These are phyloP conservation scores for Tiliqua scincoides DNA, from an alignment of 2,113 vertebrate species.

Conservation along the genomic window DNA sequence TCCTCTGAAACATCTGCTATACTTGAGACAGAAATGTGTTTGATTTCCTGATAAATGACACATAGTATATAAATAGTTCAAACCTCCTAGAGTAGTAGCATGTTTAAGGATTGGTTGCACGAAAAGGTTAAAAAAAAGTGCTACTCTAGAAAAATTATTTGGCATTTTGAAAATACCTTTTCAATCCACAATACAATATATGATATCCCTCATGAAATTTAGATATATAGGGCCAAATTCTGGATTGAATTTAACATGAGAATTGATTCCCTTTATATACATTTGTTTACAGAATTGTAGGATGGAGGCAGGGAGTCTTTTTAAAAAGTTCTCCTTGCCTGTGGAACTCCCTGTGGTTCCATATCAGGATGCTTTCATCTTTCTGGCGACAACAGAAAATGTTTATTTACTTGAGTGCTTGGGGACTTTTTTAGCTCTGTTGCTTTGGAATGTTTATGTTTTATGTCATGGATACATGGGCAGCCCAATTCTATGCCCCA, in stretches of 20 bases:
- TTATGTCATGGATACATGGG: too few relatives aligned
- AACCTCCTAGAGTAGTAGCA: slow-evolving; percentile 8
- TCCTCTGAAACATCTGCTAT: slow-evolving; percentile 39
- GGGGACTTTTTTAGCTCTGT: too few relatives aligned
- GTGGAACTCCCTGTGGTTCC: too few relatives aligned
- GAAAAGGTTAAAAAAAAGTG: slow-evolving; percentile 61
- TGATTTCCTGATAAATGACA: slow-evolving; percentile 21
- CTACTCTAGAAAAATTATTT: slow-evolving; percentile 47
- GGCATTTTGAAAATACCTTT: slow-evolving; percentile 62
- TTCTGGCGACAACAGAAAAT: too few relatives aligned
- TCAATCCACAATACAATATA: slow-evolving; percentile 61
- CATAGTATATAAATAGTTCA: slow-evolving; percentile 47
- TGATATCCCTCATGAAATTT: slow-evolving; percentile 61
- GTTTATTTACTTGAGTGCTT: too few relatives aligned
- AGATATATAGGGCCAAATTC: slow-evolving; percentile 46
- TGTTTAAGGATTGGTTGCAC: slow-evolving; percentile 57
- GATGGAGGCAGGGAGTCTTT: background rate
- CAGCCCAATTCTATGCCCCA: too few relatives aligned
- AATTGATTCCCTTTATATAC: slow-evolving; percentile 51
- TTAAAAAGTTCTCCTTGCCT: background rate
- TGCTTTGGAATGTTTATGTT: too few relatives aligned
- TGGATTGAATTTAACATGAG: slow-evolving; percentile 52
- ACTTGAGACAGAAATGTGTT: background rate
- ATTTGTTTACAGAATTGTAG: slow-evolving; percentile 26
- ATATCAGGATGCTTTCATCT: too few relatives aligned